Evolutionary conservation across 2,888 invertebrate species (phyloP).

Genomic region (Tanypteryx hageni): DNA sequence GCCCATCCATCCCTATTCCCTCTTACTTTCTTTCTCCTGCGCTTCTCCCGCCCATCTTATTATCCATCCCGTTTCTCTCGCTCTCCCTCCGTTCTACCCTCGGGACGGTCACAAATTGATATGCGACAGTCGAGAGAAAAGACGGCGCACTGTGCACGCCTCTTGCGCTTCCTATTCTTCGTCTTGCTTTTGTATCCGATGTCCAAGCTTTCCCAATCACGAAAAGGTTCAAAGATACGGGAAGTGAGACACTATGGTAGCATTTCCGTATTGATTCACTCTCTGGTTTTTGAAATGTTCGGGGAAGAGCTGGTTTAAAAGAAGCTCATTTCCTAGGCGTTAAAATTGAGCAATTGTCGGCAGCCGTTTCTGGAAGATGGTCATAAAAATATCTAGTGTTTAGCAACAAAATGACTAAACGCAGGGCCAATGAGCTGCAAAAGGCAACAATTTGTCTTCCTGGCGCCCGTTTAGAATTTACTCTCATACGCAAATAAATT

Average conservation of each 20-base stretch:
- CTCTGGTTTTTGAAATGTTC: background rate
- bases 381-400: background rate
- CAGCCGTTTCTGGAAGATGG: background rate
- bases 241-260: background rate
- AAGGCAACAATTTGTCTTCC: background rate
- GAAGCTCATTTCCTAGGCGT: background rate
- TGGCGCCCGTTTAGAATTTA: background rate
- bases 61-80: too few relatives aligned
- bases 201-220: background rate
- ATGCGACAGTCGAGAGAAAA: background rate
- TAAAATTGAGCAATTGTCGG: background rate
- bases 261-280: conserved; percentile 39
- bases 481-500: too few relatives aligned
- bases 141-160: background rate
- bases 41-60: too few relatives aligned
- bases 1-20: too few relatives aligned
- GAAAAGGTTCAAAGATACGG: conserved; percentile 25
- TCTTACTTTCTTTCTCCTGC: too few relatives aligned
- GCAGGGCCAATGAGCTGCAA: background rate
- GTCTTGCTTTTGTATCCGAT: background rate
- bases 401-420: conserved; percentile 18
- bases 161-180: background rate
- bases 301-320: background rate
- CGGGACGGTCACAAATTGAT: background rate
- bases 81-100: background rate